These are phyloP conservation scores for Lasioglossum baleicum DNA, from an alignment of 1,140 invertebrate species.

Conservation along the genomic window DNA sequence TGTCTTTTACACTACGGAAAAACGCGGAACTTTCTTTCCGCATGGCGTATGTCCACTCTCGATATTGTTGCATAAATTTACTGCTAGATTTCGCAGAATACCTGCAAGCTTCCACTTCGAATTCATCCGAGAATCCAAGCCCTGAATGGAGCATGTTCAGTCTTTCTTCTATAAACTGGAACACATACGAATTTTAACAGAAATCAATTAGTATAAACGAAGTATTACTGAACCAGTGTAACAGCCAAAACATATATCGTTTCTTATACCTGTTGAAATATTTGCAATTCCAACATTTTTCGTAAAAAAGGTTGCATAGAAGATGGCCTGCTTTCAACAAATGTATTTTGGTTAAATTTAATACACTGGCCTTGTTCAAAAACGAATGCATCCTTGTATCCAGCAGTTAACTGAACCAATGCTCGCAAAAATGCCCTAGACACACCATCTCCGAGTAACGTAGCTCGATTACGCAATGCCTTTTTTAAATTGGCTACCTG, in stretches of 20 bases:
- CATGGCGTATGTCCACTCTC: conserved; percentile 85
- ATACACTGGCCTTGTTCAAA: conserved; percentile 90
- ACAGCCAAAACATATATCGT: background rate
- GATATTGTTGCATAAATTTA: conserved; percentile 89
- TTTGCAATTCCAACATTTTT: conserved; percentile 95
- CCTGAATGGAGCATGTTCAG: conserved; percentile 94
- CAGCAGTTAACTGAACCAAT: conserved; percentile 94
- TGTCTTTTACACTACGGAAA: conserved; percentile 88
- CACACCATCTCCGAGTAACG: conserved; percentile 91
- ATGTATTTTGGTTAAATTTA: conserved; percentile 91
- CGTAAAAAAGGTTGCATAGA: conserved; percentile 92
- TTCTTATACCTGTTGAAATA: conserved; percentile 91
- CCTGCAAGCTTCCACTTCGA: conserved; percentile 93
- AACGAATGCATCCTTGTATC: conserved; percentile 94
- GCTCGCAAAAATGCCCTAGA: conserved; percentile 94
- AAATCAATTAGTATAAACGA: no score
- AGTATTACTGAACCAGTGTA: no score
- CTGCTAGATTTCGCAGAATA: conserved; percentile 91
- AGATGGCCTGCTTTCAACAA: conserved; percentile 89
- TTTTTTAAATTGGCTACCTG: conserved; percentile 86
- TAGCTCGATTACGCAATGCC: conserved; percentile 85
- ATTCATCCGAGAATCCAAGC: conserved; percentile 94
- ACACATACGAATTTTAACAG: conserved; percentile 7
- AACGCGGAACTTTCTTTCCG: conserved; percentile 85
- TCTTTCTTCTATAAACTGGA: conserved; percentile 95